A percentile compares a stretch with the other conserved stretches of the same genome.
Evolutionary conservation across 2,888 invertebrate genomes (phyloP).

Genomic region (Aporophyla nigra): DNA sequence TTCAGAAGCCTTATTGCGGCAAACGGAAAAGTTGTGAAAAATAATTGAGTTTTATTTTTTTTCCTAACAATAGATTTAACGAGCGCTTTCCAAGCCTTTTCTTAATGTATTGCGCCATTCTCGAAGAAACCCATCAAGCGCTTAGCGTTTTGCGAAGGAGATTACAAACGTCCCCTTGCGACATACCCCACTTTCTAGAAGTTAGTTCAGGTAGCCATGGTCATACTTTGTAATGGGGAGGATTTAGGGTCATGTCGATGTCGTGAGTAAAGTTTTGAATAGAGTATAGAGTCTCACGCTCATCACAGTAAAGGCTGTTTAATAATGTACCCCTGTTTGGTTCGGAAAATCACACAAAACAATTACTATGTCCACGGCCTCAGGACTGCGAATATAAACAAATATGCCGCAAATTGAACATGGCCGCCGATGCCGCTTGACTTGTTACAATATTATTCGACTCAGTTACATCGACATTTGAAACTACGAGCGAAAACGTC

Average conservation of each 20-base stretch:
- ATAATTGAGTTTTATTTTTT: neutral
- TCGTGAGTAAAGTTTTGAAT: neutral
- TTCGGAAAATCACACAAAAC: conserved; percentile 11
- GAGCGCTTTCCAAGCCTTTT: neutral
- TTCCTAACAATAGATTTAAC: neutral
- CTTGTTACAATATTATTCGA: conserved; percentile 22
- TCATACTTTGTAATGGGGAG: neutral
- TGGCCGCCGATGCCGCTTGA: conserved; percentile 19
- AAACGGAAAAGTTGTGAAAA: conserved; percentile 2
- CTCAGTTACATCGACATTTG: conserved; percentile 46
- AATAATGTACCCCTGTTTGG: neutral
- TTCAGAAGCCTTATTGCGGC: too few species aligned
- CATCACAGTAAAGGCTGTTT: neutral
- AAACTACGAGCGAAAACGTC: conserved; percentile 26
- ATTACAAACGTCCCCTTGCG: conserved; percentile 7
- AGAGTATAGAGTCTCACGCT: too few species aligned
- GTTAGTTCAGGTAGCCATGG: conserved; percentile 6
- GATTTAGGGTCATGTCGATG: neutral
- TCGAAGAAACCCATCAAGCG: conserved; percentile 9
- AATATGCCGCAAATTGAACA: conserved; percentile 18
- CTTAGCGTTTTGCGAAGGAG: neutral
- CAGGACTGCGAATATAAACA: conserved; percentile 5
- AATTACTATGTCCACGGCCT: conserved; percentile 8
- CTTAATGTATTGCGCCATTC: neutral
- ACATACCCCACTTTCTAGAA: neutral